Evolutionary conservation across 1,140 invertebrate species (phyloP), one percentile per base, ranked within the genome.

Genomic region (Zaprionus camerounensis): DNA sequence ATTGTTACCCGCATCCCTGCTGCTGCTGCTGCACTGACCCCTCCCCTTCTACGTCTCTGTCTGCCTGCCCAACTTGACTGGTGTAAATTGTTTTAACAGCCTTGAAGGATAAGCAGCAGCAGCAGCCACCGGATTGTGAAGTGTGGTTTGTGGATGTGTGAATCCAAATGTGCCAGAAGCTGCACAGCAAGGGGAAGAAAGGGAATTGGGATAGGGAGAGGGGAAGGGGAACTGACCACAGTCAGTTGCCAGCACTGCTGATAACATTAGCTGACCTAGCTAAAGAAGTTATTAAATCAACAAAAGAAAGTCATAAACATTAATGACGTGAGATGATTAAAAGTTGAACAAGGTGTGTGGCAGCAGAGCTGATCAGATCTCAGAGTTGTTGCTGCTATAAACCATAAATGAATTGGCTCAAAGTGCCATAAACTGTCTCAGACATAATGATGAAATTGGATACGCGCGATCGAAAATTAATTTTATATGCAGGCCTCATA

Each of bases 11-110:
- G 12, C 17, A 51, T 51, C 46, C 46, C 20, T 24, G 46, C 17
- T 13, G 4, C 20, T 24, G 46, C 17, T 13, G 4, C 41, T 6
- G 20, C 26, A 44, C 34, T n/a, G 5, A 12, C 26, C 12, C 15
- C 26, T 15, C 41, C n/a, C 13, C 36, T 5, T 41, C 7, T 4
- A 11, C 5, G 13, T 12, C 17, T 20, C 17, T 31, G 36, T n/a
- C 49, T 51, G 51, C 55, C 58, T 51, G 6, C 41, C 41, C 41
- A 46, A 46, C 41, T 46, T 46, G 58, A 34, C 38, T n/a, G 72
- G 83, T 86, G 83, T 86, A 86, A 86, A 86, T 86, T 86, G 84
- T 88, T 86, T 86, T 86, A 86, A 86, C 84, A 86, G 83, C 83
- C 83, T 86, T 86, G 83, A 86, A 88, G 80, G 83, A 86, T 86